Conservation (phyloP, 2,888 invertebrate species). For the Cataglyphis cursor region DNA sequence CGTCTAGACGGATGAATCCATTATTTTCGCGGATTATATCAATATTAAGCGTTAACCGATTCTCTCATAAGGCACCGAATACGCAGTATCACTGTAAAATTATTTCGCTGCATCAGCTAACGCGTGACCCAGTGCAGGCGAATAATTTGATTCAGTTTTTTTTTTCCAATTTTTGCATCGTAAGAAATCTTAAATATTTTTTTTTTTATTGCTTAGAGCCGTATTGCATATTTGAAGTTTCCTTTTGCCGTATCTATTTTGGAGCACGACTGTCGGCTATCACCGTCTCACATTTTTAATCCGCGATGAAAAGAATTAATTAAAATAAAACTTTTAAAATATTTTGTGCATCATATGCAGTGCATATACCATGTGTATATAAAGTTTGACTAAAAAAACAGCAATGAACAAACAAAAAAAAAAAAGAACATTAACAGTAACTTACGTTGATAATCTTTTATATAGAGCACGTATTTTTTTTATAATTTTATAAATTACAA, state of each 20-base stretch:
- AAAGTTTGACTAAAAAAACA: conserved; percentile 11
- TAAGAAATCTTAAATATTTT: conserved; percentile 20
- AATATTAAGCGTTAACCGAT: conserved; percentile 52
- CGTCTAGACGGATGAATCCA: conserved; percentile 57
- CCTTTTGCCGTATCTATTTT: background rate
- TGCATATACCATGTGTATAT: background rate
- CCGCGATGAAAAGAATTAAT: background rate
- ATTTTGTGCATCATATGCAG: background rate
- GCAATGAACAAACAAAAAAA: background rate
- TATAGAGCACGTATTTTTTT: background rate
- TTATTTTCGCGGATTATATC: conserved; percentile 57
- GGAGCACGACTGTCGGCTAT: background rate
- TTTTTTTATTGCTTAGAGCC: background rate
- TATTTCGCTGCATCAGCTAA: conserved; percentile 17
- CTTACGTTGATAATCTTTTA: conserved; percentile 1
- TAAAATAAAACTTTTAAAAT: conserved; percentile 15
- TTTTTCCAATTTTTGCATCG: conserved; percentile 3
- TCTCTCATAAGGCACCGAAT: conserved; percentile 32
- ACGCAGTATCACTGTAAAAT: conserved; percentile 15
- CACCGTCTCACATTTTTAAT: conserved; percentile 4
- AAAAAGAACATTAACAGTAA: conserved; percentile 3
- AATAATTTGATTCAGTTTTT: background rate
- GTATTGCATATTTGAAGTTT: background rate
- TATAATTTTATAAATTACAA: background rate
- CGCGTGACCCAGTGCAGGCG: conserved; percentile 5